A percentile compares a stretch with the other conserved stretches of the same genome.
phyloP scores from a whole-genome alignment of 2,113 vertebrate species.

The Labeo catla region DNA sequence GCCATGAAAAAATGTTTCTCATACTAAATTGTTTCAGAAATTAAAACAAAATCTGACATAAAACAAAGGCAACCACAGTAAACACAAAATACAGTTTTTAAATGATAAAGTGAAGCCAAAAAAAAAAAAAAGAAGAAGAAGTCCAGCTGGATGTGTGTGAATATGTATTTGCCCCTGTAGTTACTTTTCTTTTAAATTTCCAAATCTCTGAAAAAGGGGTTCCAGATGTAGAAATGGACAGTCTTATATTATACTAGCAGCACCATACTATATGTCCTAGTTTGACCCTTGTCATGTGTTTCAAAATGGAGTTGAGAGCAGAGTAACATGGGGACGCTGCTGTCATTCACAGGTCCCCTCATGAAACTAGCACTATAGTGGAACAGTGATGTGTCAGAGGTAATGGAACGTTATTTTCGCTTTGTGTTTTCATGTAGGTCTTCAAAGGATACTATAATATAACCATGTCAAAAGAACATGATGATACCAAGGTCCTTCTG shows the following conservation, averaged over 20 bases:
- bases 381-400: neutral
- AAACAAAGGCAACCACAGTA: too few relatives aligned
- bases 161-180: neutral
- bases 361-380: neutral
- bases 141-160: neutral
- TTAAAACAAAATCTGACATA: too few relatives aligned
- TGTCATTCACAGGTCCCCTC: neutral
- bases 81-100: too few relatives aligned
- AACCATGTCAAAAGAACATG: neutral
- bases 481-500: neutral
- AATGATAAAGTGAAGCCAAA: neutral
- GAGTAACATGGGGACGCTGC: neutral
- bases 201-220: neutral
- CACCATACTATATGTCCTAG: neutral
- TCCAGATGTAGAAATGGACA: neutral
- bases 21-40: too few relatives aligned
- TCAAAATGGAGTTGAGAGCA: neutral
- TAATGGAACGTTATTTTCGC: neutral
- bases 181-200: neutral
- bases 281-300: too few relatives aligned
- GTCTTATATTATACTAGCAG: neutral
- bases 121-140: too few relatives aligned
- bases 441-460: neutral
- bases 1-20: too few relatives aligned
- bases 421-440: neutral